These are phyloP conservation scores for Gadus macrocephalus DNA, from an alignment of 2,113 vertebrate species.

Conservation along the genomic window DNA sequence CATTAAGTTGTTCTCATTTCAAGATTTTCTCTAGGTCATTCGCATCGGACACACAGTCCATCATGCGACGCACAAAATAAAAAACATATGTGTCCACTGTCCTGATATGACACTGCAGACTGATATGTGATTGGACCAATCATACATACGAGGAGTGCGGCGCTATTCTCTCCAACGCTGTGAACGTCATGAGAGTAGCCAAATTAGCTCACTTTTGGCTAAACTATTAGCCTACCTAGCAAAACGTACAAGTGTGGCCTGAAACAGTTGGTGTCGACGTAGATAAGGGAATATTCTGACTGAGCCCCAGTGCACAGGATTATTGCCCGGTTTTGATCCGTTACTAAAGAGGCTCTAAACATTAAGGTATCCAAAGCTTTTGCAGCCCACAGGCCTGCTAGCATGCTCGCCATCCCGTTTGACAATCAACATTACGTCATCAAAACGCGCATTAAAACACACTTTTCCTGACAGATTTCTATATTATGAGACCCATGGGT, in stretches of 20 bases:
- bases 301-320: constrained; percentile 3
- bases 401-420: constrained; percentile 71
- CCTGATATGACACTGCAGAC: background rate
- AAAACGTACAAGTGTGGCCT: background rate
- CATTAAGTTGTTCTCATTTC: too few relatives aligned
- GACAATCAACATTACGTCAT: constrained; percentile 86
- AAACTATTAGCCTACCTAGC: constrained; percentile 31
- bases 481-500: constrained; percentile 19
- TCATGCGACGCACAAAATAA: background rate
- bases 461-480: constrained; percentile 55
- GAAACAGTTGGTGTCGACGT: background rate
- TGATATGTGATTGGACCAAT: background rate
- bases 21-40: too few relatives aligned
- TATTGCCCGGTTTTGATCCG: background rate
- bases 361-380: background rate
- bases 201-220: background rate
- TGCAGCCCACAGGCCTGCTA: constrained; percentile 52
- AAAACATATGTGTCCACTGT: background rate
- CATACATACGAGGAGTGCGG: background rate
- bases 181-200: background rate
- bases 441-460: constrained; percentile 86
- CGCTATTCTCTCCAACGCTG: background rate
- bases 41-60: background rate
- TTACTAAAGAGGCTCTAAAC: background rate
- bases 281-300: background rate